phyloP scores from a whole-genome alignment of 2,797 vertebrate species.

The Hemitrygon akajei region DNA sequence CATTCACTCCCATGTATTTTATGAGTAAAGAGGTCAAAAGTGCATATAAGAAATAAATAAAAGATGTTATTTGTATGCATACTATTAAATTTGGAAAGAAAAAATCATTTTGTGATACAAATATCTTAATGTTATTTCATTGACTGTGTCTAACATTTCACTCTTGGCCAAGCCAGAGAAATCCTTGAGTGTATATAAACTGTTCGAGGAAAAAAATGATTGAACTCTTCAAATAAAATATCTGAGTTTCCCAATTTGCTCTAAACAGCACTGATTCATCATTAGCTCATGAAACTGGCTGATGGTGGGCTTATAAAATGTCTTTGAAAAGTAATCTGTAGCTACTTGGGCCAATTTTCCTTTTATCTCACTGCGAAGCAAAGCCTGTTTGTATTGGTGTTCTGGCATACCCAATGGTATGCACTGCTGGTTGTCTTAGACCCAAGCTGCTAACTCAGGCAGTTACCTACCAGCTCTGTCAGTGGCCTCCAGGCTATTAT shows the following conservation, averaged over 20 bases:
- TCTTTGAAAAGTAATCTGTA: constrained; percentile 35
- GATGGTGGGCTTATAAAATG: neutral
- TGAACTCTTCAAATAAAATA: neutral
- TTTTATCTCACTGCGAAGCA: constrained; percentile 38
- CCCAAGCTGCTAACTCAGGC: constrained; percentile 39
- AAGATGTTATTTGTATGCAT: neutral
- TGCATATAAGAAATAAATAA: neutral
- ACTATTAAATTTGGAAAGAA: neutral
- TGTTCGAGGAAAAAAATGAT: neutral
- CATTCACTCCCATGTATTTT: neutral
- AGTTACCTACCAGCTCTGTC: constrained; percentile 38
- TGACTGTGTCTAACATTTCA: neutral
- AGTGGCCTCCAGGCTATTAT: constrained; percentile 40
- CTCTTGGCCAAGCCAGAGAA: neutral
- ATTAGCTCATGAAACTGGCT: constrained; percentile 31
- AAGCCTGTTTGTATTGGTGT: constrained; percentile 1
- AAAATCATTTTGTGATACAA: neutral
- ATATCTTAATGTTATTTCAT: neutral
- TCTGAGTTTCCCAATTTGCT: neutral
- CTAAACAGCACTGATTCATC: constrained; percentile 20
- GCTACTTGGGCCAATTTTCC: constrained; percentile 35
- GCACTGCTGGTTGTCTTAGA: constrained; percentile 32
- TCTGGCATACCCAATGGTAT: constrained; percentile 22
- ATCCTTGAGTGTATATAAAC: neutral
- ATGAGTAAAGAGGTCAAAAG: neutral